Conservation (phyloP, 2,113 vertebrate genomes). For the Dolichallabes microphthalmus region DNA sequence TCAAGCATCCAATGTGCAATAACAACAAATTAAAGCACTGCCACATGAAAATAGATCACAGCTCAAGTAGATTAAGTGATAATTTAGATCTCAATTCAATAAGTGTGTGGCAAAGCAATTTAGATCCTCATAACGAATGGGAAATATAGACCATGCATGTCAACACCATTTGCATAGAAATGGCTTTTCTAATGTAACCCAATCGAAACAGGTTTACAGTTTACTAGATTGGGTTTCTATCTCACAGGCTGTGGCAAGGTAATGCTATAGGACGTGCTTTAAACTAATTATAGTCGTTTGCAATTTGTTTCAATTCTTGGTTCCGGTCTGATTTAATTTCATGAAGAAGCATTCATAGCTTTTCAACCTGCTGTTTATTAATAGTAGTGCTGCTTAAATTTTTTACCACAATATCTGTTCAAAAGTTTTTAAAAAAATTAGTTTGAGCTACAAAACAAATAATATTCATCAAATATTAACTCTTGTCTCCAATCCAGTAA, state of each 20-base stretch:
- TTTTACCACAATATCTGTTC: not conserved
- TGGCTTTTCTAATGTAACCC: conserved; percentile 61
- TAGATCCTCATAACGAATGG: conserved; percentile 63
- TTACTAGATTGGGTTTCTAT: conserved; percentile 53
- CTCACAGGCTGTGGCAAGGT: conserved; percentile 21
- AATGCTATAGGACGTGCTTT: conserved; percentile 48
- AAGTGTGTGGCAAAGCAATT: conserved; percentile 60
- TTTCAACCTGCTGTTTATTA: conserved; percentile 25
- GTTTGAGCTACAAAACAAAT: conserved; percentile 51
- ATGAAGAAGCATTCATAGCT: conserved; percentile 37
- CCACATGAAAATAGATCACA: conserved; percentile 64
- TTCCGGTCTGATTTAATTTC: conserved; percentile 46
- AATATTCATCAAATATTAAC: conserved; percentile 20
- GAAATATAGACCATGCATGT: conserved; percentile 66
- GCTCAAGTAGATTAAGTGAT: conserved; percentile 71
- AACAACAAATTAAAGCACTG: conserved; percentile 55
- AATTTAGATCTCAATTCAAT: conserved; percentile 71
- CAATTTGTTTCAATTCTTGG: conserved; percentile 42
- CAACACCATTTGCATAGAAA: conserved; percentile 78
- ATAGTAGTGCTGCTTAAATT: conserved; percentile 4
- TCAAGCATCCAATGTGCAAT: conserved; percentile 51
- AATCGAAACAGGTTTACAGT: conserved; percentile 53
- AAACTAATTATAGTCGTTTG: conserved; percentile 53
- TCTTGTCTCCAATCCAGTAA: not conserved
- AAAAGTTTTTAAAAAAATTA: not conserved